Base-by-base conservation (phyloP, 53 echinoderm and acorn worm species). In the Echinometra lucunter region DNA sequence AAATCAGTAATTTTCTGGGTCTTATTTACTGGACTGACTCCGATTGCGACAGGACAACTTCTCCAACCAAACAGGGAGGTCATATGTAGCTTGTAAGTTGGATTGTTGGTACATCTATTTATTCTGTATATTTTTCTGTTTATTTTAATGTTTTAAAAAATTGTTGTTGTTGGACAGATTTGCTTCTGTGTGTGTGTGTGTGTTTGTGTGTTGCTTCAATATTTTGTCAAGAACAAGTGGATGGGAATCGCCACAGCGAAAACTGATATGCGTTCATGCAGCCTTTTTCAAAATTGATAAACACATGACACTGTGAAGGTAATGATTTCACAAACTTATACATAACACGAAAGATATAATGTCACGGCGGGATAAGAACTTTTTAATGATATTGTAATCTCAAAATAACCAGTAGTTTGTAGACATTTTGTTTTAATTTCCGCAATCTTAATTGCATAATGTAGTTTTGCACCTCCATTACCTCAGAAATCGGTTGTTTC, bases 31-130 rank as follows among this genome's bases (percentile, higher is more conserved):
- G 89, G 89, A 89, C 34, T 57, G 37, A 58, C 38, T 1, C 37
- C 57, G 30, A 60, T 40, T 89, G 58, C 37, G 38, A 34, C 2
- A 37, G 89, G 58, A 58, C 89, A 89, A 60, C 60, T 60, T 47
- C 85, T 85, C 11, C 47, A 85, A 28, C n/a, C 8, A 28, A 60
- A 89, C 60, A 45, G 37, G 89, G 89, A 89, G 18, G 58, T 37
- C 23, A 23, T 89, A 2, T 89, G 89, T 40, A 23, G 60, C 21
- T 58, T 89, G 89, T 89, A 89, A 89, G 89, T 89, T 55, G 10
- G 5, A 37, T 57, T 89, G 63, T 85, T 85, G 47, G 27, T 85
- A n/a, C 49, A 49, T 85, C 28, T 81, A 81, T 81, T 10, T 81
- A 44, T 42, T 6, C 44, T 0, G 40, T 81, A 81, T 81, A 42